Conservation (phyloP, 2,113 vertebrate species). For the Butastur rufipennis region DNA sequence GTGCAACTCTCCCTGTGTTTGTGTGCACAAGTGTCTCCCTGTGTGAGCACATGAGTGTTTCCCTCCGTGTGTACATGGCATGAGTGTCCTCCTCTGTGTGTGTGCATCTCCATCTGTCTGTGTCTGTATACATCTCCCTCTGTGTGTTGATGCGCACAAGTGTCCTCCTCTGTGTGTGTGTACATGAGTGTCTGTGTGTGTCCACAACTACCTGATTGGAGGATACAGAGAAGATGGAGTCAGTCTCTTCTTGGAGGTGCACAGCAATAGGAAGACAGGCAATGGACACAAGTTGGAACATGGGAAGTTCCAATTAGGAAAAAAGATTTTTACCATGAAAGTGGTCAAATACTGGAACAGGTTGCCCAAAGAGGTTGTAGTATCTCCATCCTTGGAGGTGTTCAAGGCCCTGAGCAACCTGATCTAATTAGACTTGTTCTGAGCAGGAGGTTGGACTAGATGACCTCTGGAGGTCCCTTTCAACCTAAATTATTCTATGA, state of each 20-base stretch:
- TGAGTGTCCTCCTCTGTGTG: background rate
- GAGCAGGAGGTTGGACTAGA: background rate
- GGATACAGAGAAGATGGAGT: background rate
- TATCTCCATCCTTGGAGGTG: background rate
- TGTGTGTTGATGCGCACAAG: background rate
- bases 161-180: background rate
- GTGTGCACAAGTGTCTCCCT: background rate
- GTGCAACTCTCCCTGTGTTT: background rate
- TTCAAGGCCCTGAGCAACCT: background rate
- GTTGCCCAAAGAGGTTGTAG: background rate
- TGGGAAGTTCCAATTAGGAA: background rate
- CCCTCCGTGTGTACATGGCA: background rate
- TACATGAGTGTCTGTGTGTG: background rate
- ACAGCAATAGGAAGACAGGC: background rate
- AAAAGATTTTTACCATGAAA: background rate
- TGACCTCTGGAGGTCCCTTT: background rate
- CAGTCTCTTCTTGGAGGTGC: background rate
- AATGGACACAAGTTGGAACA: background rate
- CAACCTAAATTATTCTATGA: background rate
- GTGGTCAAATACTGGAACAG: background rate
- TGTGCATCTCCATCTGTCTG: background rate
- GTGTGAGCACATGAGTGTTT: background rate
- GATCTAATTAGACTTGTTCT: background rate
- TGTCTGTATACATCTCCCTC: background rate
- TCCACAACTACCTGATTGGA: background rate